Base-by-base conservation (phyloP, 2,797 vertebrate genomes). In the Pangasius larnaudii region DNA sequence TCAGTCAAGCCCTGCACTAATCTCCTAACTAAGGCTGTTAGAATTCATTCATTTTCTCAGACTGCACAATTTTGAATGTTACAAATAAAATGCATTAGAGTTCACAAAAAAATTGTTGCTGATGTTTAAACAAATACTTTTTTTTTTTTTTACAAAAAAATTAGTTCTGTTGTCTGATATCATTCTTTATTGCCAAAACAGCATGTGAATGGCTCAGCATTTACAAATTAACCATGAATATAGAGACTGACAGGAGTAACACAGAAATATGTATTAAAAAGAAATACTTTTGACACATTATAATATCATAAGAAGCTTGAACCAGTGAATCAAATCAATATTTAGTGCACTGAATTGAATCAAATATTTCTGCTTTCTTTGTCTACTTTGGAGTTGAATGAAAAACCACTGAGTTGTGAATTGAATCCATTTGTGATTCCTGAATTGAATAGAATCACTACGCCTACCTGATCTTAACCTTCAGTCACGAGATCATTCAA, bases 1-100 rank as follows among this genome's bases (percentile, higher is more conserved):
- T 46, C 49, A 80, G 24, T 18, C 86, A 72, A 71, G 19, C n/a
- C 18, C 53, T 61, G 79, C 2, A 58, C 39, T 82, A 39, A 87
- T 10, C 27, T 58, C 51, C 65, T 30, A 56, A 2, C 36, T 63
- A 46, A 10, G 13, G 36, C 36, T 63, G 27, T 42, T 63, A n/a
- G 11, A 8, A 10, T 46, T 42, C 24, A 27, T 82, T 82, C 36
- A 10, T 63, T n/a, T 63, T 63, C 39, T 59, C 10, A 24, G 18
- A 58, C 78, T 36, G 13, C 19, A 36, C 30, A 2, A 51, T 80
- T 36, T 5, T 22, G 1, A 61, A 27, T 61, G 36, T 11, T 59
- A 39, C 30, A 33, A 22, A 33, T 33, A 56, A 78, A 78, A 33
- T 22, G n/a, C 18, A 18, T 30, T 3, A 1, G 0, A 78, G n/a